Evolutionary conservation across 1,140 invertebrate species (phyloP).

Genomic region (Apocrypta bakeri): DNA sequence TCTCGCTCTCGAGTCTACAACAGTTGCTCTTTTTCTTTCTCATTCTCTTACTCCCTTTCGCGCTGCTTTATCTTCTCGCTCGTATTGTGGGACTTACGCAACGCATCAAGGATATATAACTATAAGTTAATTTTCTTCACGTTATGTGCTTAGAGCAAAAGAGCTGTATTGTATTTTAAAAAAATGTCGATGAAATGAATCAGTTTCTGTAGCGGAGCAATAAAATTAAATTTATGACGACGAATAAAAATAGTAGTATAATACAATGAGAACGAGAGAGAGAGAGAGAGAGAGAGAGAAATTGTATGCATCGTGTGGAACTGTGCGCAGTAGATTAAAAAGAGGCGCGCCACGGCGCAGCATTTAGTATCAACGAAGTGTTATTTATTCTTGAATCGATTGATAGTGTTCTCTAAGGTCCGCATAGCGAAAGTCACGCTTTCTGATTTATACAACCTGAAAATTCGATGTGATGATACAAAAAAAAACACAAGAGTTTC

Average conservation of each 20-base stretch:
- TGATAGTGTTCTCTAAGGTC: background rate
- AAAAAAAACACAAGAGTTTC: background rate
- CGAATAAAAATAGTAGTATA: background rate
- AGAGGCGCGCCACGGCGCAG: slow-evolving; percentile 5
- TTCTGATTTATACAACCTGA: slow-evolving; percentile 24
- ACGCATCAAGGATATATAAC: background rate
- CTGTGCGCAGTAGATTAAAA: background rate
- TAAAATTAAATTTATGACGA: slow-evolving; percentile 10
- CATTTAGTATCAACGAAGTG: slow-evolving; percentile 11
- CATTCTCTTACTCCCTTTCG: background rate
- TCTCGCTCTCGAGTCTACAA: background rate
- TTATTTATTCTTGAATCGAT: slow-evolving; percentile 22
- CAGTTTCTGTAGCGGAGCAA: background rate
- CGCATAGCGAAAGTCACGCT: slow-evolving; percentile 23
- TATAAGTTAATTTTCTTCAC: background rate
- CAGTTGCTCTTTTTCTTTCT: background rate
- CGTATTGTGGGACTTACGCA: slow-evolving; percentile 29
- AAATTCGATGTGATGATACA: background rate
- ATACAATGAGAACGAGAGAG: background rate
- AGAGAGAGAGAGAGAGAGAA: background rate
- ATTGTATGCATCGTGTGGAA: background rate
- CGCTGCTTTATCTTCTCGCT: slow-evolving; percentile 12
- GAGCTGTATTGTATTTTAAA: background rate
- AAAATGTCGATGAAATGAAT: background rate
- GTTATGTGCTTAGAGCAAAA: background rate